These are phyloP conservation scores for Adelognathus sp. DNA, from an alignment of 2,888 invertebrate genomes.

Conservation along the genomic window DNA sequence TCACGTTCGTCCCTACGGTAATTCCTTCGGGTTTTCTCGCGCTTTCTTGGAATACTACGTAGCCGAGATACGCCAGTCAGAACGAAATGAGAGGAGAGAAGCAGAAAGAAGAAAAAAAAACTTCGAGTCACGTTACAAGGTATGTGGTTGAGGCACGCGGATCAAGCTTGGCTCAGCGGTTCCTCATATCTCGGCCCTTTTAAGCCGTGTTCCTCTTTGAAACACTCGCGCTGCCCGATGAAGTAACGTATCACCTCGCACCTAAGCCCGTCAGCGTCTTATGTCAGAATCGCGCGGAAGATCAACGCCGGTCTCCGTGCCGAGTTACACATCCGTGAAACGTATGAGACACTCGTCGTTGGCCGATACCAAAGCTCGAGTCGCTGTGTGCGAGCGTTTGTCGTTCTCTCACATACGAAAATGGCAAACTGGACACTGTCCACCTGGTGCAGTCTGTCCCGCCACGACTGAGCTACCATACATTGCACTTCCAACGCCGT, in stretches of 20 bases:
- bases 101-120: constrained; percentile 59
- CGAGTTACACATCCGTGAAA: constrained; percentile 27
- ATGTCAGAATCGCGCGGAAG: constrained; percentile 74
- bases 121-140: constrained; percentile 46
- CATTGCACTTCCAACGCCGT: constrained; percentile 32
- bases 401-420: constrained; percentile 64
- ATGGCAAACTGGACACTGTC: constrained; percentile 70
- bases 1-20: constrained; percentile 57
- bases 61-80: constrained; percentile 30
- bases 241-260: constrained; percentile 70
- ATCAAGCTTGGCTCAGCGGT: constrained; percentile 65
- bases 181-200: constrained; percentile 78
- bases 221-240: constrained; percentile 59
- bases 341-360: constrained; percentile 38
- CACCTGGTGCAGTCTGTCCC: constrained; percentile 62
- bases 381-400: constrained; percentile 10
- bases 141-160: constrained; percentile 57
- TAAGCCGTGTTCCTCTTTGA: constrained; percentile 61
- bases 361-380: constrained; percentile 2
- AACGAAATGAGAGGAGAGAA: constrained; percentile 12
- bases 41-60: constrained; percentile 51
- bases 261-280: constrained; percentile 65
- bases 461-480: constrained; percentile 45
- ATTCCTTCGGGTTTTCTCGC: constrained; percentile 42
- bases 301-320: constrained; percentile 39